Percentiles rank a stretch among this genome's conserved stretches.
Conservation (phyloP, 2,888 invertebrate genomes). For the Nesidiocoris tenuis region DNA sequence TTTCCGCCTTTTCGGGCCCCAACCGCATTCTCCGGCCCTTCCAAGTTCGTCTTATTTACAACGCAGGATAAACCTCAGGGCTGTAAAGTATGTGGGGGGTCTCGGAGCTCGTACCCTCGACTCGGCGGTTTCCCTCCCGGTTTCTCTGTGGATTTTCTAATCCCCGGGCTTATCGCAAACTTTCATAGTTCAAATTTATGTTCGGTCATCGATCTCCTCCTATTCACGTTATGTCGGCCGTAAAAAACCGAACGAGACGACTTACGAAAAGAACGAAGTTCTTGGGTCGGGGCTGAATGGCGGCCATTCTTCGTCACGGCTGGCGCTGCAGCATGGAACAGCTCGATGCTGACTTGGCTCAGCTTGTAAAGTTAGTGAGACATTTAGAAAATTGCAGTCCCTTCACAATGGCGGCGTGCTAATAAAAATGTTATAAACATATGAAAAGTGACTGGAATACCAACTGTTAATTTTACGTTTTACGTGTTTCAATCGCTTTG, state of each 20-base stretch:
- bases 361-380: too few relatives aligned
- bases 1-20: not conserved
- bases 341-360: too few relatives aligned
- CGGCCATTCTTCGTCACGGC: too few relatives aligned
- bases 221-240: constrained; percentile 1
- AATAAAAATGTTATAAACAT: too few relatives aligned
- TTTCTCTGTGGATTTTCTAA: constrained; percentile 17
- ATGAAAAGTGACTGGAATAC: too few relatives aligned
- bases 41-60: constrained; percentile 26
- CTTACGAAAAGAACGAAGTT: too few relatives aligned
- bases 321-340: too few relatives aligned
- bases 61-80: constrained; percentile 33
- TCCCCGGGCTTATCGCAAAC: constrained; percentile 34
- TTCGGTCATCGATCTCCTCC: constrained; percentile 23
- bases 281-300: too few relatives aligned
- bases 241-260: constrained; percentile 11
- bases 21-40: constrained; percentile 3
- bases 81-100: constrained; percentile 23
- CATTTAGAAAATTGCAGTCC: too few relatives aligned
- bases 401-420: too few relatives aligned
- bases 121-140: constrained; percentile 3
- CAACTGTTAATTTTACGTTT: too few relatives aligned
- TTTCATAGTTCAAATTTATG: constrained; percentile 38
- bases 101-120: constrained; percentile 5
- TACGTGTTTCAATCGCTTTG: too few relatives aligned